Base-by-base conservation (phyloP, 2,888 invertebrate species). In the Dicycla oo region DNA sequence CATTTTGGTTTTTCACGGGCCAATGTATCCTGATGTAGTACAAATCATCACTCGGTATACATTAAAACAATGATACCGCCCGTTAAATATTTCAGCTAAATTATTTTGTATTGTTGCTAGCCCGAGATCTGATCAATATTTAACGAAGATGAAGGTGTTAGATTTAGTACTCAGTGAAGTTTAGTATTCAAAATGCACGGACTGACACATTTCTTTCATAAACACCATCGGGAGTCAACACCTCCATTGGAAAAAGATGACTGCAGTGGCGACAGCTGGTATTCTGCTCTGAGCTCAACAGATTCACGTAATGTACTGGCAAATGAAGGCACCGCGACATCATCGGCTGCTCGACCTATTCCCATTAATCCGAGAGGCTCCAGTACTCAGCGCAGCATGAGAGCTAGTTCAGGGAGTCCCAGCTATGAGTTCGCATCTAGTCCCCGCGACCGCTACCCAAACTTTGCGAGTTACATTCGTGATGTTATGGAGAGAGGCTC, bases 401-500 rank as follows among this genome's bases (percentile, higher is more conserved):
- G 94, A 40, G 90, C 88, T 7, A 73, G 90, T 34, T 85, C 91
- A 0, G 92, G 89, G 34, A 92, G 90, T 73, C 93, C 94, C 34
- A 34, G 34, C 5, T 90, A 88, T 61, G 94, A 95, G 81, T 91
- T 92, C 56, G 94, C 94, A 58, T 92, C 93, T 64, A 95, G 95
- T 89, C 95, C 95, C 43, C 93, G 95, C 23, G 95, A 95, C 82
- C 91, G 93, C 15, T 94, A 94, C 73, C 93, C 94, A 2, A 94
- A 92, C 78, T 96, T 96, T 60, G 94, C 96, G 1, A 95, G 94
- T 80, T 94, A 96, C 78, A 94, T 94, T 68, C 95, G 95, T 20
- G 95, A 94, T 78, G 91, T 93, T 13, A 92, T 95, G 83, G 93
- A 95, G 79, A 91, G 89, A 63, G 81, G 82, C 38, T 85, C 88